Base-by-base conservation (phyloP, 2,797 vertebrate genomes). In the Morus bassanus region DNA sequence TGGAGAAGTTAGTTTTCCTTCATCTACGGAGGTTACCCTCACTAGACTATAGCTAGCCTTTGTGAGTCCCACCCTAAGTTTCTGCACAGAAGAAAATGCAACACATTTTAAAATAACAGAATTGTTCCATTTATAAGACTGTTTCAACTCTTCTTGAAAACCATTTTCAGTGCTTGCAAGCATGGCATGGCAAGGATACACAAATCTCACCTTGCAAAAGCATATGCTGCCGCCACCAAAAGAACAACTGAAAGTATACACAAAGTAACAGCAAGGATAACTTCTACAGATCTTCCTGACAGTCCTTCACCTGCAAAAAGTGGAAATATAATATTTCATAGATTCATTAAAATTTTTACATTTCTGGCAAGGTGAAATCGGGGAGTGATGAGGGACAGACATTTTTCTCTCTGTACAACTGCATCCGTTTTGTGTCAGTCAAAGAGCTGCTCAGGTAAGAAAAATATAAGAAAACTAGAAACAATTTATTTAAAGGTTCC, bases 221-320 rank as follows among this genome's bases (percentile, higher is more conserved):
- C 98, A 93, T 99, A 99, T 96, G 99, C 98, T 88, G 99, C 98
- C 93, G 99, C 97, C 96, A 99, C 99, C 84, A 99, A 97, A 92
- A 99, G 97, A 95, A 99, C 96, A 24, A 99, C 96, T 89, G 99
- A 98, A 93, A 99, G 98, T 95, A 99, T 98, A 56, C 99, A 99
- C 79, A 99, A 97, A 70, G 99, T 98, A 87, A 99, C 99, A 24
- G 99, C 99, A 79, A 99, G 98, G 83, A 99, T 99, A 96, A 99
- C 99, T 98, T 99, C 99, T 81, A 99, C 98, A 30, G 99, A 98
- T 97, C 98, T 98, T 97, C 98, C 99, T 93, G 99, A 97, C 59
- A 98, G 93, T 28, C 98, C 98, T 57, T 99, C 98, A 81, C 96
- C 99, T 99, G 96, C 77, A 97, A 93, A 97, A 96, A 95, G 60